These are phyloP conservation scores for Drosophila tanythrix DNA, from an alignment of 2,888 invertebrate genomes.

Conservation along the genomic window DNA sequence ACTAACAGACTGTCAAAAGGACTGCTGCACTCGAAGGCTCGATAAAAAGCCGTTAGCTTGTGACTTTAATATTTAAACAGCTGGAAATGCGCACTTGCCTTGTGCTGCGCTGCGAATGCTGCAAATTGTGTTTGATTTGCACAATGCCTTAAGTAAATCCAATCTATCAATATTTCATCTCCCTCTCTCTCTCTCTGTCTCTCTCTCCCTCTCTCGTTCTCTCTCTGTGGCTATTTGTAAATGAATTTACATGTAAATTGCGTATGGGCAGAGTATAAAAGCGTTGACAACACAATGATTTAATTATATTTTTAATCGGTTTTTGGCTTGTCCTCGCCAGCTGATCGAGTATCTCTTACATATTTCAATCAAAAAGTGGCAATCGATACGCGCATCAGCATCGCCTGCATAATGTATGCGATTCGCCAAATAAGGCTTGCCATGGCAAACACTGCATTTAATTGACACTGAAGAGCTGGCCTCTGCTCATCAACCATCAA, in stretches of 20 bases:
- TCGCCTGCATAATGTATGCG: conserved; percentile 64
- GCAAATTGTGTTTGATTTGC: conserved; percentile 8
- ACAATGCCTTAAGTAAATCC: neutral
- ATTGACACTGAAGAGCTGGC: conserved; percentile 3
- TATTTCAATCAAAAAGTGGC: conserved; percentile 70
- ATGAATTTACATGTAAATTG: conserved; percentile 62
- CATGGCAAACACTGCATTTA: conserved; percentile 32
- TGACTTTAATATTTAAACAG: conserved; percentile 43
- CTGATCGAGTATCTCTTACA: neutral
- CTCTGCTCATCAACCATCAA: conserved; percentile 14
- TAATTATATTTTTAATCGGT: conserved; percentile 58
- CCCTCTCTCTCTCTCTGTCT: neutral
- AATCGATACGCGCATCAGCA: conserved; percentile 66
- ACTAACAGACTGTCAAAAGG: conserved; percentile 33
- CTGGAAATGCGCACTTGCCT: conserved; percentile 6
- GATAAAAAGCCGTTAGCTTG: conserved; percentile 19
- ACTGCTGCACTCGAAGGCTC: conserved; percentile 15
- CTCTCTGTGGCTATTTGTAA: neutral
- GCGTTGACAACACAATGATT: conserved; percentile 60
- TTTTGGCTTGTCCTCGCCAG: conserved; percentile 19
- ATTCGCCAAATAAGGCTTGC: neutral
- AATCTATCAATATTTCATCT: neutral
- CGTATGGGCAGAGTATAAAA: neutral
- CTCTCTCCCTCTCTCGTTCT: neutral
- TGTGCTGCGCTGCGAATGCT: conserved; percentile 7